phyloP scores from a whole-genome alignment of 2,888 invertebrate genomes.

The Drosophila cognata region DNA sequence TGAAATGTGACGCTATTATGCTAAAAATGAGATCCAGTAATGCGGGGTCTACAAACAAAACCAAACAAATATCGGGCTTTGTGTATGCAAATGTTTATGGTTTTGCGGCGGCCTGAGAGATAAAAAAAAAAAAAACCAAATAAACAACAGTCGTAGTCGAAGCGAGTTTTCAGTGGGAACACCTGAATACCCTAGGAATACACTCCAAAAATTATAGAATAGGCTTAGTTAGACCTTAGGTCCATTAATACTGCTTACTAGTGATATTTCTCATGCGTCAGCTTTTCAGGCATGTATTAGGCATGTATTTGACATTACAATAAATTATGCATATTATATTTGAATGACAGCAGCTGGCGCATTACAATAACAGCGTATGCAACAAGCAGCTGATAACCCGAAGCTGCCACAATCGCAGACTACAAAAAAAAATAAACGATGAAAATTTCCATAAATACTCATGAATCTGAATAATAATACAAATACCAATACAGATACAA shows the following conservation, averaged over 20 bases:
- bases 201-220: background rate
- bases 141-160: background rate
- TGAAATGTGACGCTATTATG: constrained; percentile 74
- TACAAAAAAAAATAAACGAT: constrained; percentile 5
- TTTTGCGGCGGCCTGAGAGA: constrained; percentile 29
- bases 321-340: constrained; percentile 44
- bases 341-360: constrained; percentile 39
- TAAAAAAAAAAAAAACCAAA: constrained; percentile 2
- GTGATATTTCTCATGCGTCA: constrained; percentile 47
- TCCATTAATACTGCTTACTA: constrained; percentile 58
- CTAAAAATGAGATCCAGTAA: constrained; percentile 52
- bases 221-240: constrained; percentile 7
- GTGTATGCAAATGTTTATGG: constrained; percentile 73
- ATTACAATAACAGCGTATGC: constrained; percentile 26
- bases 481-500: constrained; percentile 6
- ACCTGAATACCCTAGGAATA: constrained; percentile 21
- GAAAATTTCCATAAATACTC: constrained; percentile 46
- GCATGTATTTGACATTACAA: constrained; percentile 35
- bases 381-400: constrained; percentile 56
- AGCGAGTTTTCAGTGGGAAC: constrained; percentile 23
- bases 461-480: constrained; percentile 42
- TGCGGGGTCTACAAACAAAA: constrained; percentile 28
- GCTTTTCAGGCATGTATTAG: constrained; percentile 54
- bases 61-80: constrained; percentile 53
- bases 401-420: constrained; percentile 58